phyloP scores from a whole-genome alignment of 2,797 vertebrate species.

The Trachops cirrhosus region DNA sequence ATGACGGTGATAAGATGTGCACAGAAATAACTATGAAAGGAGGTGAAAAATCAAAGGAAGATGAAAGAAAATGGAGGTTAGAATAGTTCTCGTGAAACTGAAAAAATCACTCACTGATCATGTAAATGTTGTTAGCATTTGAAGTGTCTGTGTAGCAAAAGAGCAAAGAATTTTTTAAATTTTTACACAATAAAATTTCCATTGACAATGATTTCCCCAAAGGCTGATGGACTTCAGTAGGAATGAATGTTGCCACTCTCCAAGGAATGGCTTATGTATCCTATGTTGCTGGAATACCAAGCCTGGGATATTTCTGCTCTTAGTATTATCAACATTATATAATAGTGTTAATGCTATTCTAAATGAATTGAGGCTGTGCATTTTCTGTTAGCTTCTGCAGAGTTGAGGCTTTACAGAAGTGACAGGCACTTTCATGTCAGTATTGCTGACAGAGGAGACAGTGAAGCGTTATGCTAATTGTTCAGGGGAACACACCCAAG shows the following conservation, averaged over 20 bases:
- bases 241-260: background rate
- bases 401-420: background rate
- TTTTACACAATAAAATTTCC: background rate
- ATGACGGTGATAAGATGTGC: background rate
- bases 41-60: background rate
- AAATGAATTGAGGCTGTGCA: background rate
- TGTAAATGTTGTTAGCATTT: background rate
- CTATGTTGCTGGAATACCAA: background rate
- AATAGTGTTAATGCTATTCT: background rate
- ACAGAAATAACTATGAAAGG: background rate
- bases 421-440: background rate
- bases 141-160: background rate
- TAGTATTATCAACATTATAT: background rate
- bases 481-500: background rate
- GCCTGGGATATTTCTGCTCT: background rate
- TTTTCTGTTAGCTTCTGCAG: background rate
- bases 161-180: background rate
- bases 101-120: background rate
- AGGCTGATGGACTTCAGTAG: background rate
- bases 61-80: background rate
- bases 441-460: background rate
- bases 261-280: background rate
- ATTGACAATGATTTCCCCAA: background rate
- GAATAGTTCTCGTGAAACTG: background rate
- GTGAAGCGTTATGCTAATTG: background rate